Conservation (phyloP, 2,888 invertebrate species). For the Diploptera punctata region DNA sequence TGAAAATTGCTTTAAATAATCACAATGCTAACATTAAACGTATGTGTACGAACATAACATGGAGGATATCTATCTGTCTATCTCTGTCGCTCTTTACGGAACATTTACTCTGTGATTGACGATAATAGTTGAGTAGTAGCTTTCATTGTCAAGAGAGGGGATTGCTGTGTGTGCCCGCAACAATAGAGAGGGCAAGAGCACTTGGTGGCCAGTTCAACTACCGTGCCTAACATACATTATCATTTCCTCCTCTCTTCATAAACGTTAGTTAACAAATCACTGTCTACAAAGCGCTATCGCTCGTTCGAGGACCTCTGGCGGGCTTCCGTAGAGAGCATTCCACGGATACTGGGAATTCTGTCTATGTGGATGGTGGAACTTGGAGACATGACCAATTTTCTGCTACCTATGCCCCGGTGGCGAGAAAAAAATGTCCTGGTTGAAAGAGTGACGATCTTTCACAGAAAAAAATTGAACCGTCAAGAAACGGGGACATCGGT, state of each 20-base stretch:
- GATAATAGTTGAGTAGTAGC: conserved; percentile 12
- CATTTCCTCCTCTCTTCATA: background rate
- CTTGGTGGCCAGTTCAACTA: conserved; percentile 20
- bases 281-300: too few relatives aligned
- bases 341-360: too few relatives aligned
- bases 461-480: too few relatives aligned
- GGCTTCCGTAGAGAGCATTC: too few relatives aligned
- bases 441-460: too few relatives aligned
- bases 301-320: too few relatives aligned
- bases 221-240: conserved; percentile 6
- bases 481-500: too few relatives aligned
- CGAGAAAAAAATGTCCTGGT: too few relatives aligned
- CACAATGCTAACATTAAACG: conserved; percentile 22
- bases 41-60: conserved; percentile 9
- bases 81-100: conserved; percentile 13
- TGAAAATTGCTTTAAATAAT: conserved; percentile 32
- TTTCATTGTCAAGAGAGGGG: conserved; percentile 1
- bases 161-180: conserved; percentile 18
- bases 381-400: too few relatives aligned
- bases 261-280: too few relatives aligned
- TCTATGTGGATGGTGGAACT: too few relatives aligned
- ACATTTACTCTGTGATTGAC: conserved; percentile 25
- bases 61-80: background rate
- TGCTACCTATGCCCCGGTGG: too few relatives aligned
- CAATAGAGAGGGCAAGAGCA: conserved; percentile 11